Evolutionary conservation across 2,888 invertebrate species (phyloP).

Genomic region (Lymantria dispar): DNA sequence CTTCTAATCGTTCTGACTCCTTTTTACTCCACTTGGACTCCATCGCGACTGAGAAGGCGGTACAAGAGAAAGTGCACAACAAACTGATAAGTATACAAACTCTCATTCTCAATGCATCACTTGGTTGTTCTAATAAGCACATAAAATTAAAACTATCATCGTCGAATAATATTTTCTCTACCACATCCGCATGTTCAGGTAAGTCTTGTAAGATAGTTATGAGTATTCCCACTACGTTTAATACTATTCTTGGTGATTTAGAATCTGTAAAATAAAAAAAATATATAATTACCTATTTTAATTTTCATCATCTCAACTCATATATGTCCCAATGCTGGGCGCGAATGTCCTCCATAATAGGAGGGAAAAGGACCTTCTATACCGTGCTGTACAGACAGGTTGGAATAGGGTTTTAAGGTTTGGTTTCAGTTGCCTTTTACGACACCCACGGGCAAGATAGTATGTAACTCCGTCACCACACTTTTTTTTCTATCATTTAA

Average conservation of each 20-base stretch:
- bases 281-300: no score
- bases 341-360: no score
- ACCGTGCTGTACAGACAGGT: no score
- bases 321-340: no score
- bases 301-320: no score
- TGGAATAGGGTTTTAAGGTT: no score
- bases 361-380: no score
- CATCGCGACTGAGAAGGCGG: constrained; percentile 81
- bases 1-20: constrained; percentile 82
- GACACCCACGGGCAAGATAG: no score
- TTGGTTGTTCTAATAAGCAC: constrained; percentile 80
- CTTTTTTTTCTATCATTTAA: no score
- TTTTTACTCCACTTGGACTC: constrained; percentile 83
- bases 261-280: constrained; percentile 60
- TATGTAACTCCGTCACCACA: no score
- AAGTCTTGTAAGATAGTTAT: constrained; percentile 87
- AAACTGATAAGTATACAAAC: constrained; percentile 88
- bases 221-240: constrained; percentile 87
- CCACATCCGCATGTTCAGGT: constrained; percentile 89
- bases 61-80: constrained; percentile 86
- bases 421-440: no score
- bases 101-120: constrained; percentile 83
- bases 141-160: constrained; percentile 76
- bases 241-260: constrained; percentile 83
- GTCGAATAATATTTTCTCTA: constrained; percentile 87